Percentiles rank a stretch among this genome's conserved stretches.
phyloP scores from a whole-genome alignment of 2,113 vertebrate species.

The Hemicordylus capensis region DNA sequence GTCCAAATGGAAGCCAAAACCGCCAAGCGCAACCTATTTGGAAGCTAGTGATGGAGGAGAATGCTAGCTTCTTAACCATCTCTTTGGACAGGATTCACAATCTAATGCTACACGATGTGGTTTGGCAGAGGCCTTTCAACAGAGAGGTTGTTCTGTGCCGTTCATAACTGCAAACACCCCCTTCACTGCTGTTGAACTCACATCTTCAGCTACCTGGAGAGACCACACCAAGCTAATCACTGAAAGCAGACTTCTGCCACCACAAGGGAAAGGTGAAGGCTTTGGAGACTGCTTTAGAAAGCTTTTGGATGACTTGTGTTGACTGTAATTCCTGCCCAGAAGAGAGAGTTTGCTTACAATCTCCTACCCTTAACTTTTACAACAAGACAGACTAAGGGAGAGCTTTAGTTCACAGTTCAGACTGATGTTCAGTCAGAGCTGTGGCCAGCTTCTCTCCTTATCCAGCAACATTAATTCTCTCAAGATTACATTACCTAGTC shows the following conservation, averaged over 20 bases:
- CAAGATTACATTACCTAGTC: background rate
- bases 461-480: background rate
- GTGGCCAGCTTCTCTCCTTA: background rate
- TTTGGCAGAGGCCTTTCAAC: background rate
- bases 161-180: background rate
- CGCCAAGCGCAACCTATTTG: background rate
- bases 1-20: conserved; percentile 12
- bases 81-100: background rate
- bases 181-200: background rate
- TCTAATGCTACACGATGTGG: background rate
- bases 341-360: background rate
- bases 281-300: conserved; percentile 4
- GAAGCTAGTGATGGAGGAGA: background rate
- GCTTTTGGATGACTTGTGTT: conserved; percentile 3
- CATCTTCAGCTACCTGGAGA: conserved; percentile 11
- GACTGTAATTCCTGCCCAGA: background rate
- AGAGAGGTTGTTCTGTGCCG: background rate
- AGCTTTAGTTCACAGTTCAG: background rate
- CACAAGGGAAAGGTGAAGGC: background rate
- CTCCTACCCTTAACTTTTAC: background rate
- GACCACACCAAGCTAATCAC: background rate
- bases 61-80: background rate
- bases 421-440: background rate
- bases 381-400: background rate
- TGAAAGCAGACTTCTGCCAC: background rate